These are phyloP conservation scores for Clarias batrachus DNA, from an alignment of 2,113 vertebrate species.

Conservation along the genomic window DNA sequence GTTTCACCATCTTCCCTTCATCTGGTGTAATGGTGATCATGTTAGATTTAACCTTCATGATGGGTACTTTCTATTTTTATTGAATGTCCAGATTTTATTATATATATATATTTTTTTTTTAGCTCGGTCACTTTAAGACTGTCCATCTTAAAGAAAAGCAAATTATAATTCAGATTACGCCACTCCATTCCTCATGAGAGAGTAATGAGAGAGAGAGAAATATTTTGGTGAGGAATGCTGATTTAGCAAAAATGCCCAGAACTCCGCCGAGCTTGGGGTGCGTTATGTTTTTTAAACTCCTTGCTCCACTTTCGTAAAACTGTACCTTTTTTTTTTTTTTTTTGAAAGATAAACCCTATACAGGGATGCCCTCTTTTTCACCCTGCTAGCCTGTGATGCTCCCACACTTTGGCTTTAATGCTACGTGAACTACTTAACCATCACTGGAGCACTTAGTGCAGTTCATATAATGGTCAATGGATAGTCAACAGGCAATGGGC, in stretches of 20 bases:
- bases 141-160: background rate
- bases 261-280: background rate
- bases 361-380: conserved; percentile 2
- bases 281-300: background rate
- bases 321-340: background rate
- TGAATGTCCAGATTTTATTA: background rate
- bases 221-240: background rate
- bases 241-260: background rate
- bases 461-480: conserved; percentile 43
- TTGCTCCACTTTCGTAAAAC: background rate
- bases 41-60: background rate
- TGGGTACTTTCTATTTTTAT: background rate
- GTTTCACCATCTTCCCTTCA: background rate
- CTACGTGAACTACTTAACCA: conserved; percentile 32
- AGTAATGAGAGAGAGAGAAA: background rate
- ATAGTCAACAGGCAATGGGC: conserved; percentile 7
- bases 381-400: background rate
- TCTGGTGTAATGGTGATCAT: background rate
- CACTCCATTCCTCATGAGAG: background rate
- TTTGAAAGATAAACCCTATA: background rate
- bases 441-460: conserved; percentile 34
- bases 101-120: background rate
- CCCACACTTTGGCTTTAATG: conserved; percentile 31
- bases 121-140: background rate
- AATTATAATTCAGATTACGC: background rate